phyloP scores from a whole-genome alignment of 2,888 invertebrate species.

The Pseudococcus longispinus region DNA sequence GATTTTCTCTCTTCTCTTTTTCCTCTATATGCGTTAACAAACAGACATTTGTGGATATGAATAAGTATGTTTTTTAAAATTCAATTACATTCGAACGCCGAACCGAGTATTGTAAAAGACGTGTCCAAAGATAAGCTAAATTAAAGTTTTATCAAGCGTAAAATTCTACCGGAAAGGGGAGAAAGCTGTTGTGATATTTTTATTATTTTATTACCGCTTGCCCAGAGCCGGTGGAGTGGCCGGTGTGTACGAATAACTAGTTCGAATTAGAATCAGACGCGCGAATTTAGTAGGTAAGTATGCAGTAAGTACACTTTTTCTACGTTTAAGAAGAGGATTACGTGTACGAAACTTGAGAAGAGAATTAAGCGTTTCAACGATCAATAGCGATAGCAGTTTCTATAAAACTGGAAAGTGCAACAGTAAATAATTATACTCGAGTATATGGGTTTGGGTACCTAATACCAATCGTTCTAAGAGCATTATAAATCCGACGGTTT shows the following conservation, averaged over 20 bases:
- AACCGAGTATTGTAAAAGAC: neutral
- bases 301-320: neutral
- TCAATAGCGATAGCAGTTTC: neutral
- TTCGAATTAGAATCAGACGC: neutral
- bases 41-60: neutral
- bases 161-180: neutral
- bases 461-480: neutral
- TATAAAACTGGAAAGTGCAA: neutral
- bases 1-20: neutral
- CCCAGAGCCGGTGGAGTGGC: neutral
- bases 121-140: neutral
- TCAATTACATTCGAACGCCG: neutral
- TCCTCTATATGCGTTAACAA: neutral
- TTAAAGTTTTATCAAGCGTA: constrained; percentile 7
- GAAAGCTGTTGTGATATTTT: constrained; percentile 17
- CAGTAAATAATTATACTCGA: neutral
- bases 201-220: neutral
- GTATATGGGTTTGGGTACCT: neutral
- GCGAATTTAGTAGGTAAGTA: neutral
- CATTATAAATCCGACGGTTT: neutral
- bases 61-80: neutral
- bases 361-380: neutral
- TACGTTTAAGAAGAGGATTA: neutral
- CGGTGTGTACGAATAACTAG: neutral
- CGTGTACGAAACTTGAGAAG: neutral